phyloP scores from a whole-genome alignment of 2,797 vertebrate species.

The Mionectes olivaceus region DNA sequence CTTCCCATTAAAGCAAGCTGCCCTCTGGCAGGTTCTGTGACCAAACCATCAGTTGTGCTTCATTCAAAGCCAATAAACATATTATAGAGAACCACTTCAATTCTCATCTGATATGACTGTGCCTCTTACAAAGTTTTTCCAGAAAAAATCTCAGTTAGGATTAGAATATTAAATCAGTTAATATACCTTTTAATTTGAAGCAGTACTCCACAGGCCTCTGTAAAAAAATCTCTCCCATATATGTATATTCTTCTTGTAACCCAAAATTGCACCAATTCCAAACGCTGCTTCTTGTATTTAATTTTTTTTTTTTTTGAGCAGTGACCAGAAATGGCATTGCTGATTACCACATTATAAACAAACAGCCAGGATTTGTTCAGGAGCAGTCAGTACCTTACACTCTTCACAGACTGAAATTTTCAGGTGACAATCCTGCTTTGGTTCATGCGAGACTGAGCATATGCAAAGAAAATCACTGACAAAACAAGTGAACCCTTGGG shows the following conservation, averaged over 20 bases:
- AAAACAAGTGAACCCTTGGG: conserved; percentile 15
- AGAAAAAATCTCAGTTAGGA: conserved; percentile 51
- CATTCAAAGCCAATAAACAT: conserved; percentile 68
- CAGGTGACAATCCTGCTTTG: not conserved
- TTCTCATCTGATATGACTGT: conserved; percentile 64
- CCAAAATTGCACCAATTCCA: not conserved
- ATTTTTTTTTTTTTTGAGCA: not conserved
- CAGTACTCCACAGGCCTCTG: not conserved
- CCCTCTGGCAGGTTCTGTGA: conserved; percentile 76
- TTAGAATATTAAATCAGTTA: conserved; percentile 24
- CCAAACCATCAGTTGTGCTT: conserved; percentile 75
- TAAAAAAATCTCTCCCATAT: not conserved
- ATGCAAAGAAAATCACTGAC: not conserved
- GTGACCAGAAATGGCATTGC: not conserved
- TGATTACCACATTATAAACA: not conserved
- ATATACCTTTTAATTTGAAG: conserved; percentile 30
- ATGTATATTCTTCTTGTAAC: not conserved
- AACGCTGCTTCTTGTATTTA: not conserved
- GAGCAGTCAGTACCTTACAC: not conserved
- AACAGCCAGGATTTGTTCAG: not conserved
- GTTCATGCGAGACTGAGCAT: not conserved
- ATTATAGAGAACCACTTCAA: conserved; percentile 58
- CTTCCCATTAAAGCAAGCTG: conserved; percentile 70
- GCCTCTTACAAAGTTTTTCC: conserved; percentile 44
- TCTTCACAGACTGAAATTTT: not conserved